Percentiles rank a stretch among this genome's conserved stretches.
Evolutionary conservation across 2,797 vertebrate genomes (phyloP).

Genomic region (Urosaurus nigricauda): DNA sequence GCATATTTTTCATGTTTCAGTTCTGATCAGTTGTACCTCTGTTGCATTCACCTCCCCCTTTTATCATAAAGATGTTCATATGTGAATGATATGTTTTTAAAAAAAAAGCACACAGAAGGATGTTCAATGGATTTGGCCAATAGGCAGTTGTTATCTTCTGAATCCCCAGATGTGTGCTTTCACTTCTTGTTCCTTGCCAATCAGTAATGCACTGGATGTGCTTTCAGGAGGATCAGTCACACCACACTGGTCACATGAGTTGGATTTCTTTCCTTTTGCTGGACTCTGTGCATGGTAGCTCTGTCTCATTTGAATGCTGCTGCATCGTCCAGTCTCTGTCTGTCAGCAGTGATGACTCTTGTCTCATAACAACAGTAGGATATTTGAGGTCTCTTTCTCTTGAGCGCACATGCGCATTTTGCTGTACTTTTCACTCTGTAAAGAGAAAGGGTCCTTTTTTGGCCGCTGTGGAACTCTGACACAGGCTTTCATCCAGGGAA

Average conservation of each 20-base stretch:
- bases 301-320: slow-evolving; percentile 28
- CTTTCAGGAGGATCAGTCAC: slow-evolving; percentile 5
- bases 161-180: not conserved
- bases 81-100: too few species aligned
- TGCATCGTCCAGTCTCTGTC: slow-evolving; percentile 1
- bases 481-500: slow-evolving; percentile 8
- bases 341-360: not conserved
- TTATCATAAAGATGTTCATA: not conserved
- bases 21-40: not conserved
- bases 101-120: not conserved
- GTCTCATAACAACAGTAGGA: not conserved
- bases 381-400: slow-evolving; percentile 23
- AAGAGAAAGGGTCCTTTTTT: not conserved
- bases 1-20: not conserved
- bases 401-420: slow-evolving; percentile 17
- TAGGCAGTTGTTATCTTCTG: slow-evolving; percentile 12
- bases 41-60: not conserved
- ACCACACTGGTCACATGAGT: not conserved
- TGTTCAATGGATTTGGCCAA: not conserved
- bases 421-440: not conserved
- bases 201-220: accelerated
- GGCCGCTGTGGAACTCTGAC: slow-evolving; percentile 36
- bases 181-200: not conserved
- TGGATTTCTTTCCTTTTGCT: not conserved
- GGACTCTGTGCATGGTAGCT: not conserved